Conservation (phyloP, 2,113 vertebrate genomes). For the Sphyrna mokarran region DNA sequence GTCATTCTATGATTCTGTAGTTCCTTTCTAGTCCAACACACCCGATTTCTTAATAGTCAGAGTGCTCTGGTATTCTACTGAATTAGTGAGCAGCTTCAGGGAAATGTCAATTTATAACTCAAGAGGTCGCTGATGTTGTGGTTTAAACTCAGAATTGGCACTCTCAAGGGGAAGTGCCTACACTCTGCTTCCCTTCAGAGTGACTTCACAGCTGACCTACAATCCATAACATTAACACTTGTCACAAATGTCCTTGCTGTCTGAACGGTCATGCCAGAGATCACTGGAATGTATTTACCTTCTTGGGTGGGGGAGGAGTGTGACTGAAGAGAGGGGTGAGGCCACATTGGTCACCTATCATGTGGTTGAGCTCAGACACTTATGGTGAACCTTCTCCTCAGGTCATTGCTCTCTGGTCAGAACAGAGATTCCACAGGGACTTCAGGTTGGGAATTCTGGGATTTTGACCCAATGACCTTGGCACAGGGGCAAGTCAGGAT, state of each 20-base stretch:
- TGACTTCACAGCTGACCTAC: not conserved
- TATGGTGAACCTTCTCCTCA: too few relatives aligned
- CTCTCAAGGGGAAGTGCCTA: not conserved
- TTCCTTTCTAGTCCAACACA: too few relatives aligned
- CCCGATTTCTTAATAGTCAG: too few relatives aligned
- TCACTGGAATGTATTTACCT: not conserved
- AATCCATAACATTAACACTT: not conserved
- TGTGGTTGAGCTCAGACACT: not conserved
- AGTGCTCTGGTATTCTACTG: too few relatives aligned
- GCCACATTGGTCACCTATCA: not conserved
- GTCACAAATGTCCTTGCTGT: not conserved
- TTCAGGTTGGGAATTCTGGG: not conserved
- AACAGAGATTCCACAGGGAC: too few relatives aligned
- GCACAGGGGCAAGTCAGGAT: not conserved
- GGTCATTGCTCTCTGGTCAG: not conserved
- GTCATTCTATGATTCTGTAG: too few relatives aligned
- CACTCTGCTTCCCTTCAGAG: not conserved
- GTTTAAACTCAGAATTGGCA: not conserved
- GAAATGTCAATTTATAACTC: too few relatives aligned
- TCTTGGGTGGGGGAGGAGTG: too few relatives aligned
- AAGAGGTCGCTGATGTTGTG: not conserved
- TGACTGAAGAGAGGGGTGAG: not conserved
- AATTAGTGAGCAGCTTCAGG: too few relatives aligned
- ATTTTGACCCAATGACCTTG: not conserved
- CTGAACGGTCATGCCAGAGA: not conserved